phyloP scores from a whole-genome alignment of 2,113 vertebrate genomes.

The Anguilla rostrata region DNA sequence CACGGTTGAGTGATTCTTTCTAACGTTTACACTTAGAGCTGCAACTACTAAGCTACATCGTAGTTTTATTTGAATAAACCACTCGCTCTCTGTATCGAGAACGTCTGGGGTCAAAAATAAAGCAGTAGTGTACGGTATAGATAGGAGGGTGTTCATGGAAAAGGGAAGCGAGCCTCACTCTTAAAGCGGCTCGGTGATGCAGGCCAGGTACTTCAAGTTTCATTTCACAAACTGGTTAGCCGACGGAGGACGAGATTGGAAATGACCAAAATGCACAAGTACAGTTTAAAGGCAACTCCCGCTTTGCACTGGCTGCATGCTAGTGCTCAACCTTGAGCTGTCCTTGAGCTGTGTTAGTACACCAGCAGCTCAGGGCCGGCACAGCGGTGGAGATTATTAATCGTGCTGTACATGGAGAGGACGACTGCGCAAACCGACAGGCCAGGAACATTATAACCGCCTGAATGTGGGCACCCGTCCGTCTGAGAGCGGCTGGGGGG shows the following conservation, averaged over 20 bases:
- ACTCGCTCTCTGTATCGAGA: not conserved
- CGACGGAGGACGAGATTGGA: not conserved
- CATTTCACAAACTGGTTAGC: not conserved
- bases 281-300: not conserved
- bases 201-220: not conserved
- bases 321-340: too few relatives aligned
- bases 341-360: not conserved
- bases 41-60: not conserved
- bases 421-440: too few relatives aligned
- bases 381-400: not conserved
- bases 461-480: not conserved
- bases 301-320: not conserved
- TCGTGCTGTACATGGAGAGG: too few relatives aligned
- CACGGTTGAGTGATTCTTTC: not conserved
- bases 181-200: not conserved
- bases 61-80: not conserved
- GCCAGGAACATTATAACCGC: not conserved
- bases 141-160: not conserved
- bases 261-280: not conserved
- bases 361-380: not conserved
- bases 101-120: not conserved
- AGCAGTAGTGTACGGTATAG: not conserved
- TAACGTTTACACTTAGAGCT: not conserved
- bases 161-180: not conserved
- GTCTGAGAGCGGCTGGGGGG: not conserved